A percentile compares a stretch with the other conserved stretches of the same genome.
These are phyloP conservation scores for Tetrapedia diversipes DNA, from an alignment of 2,888 invertebrate genomes.

Conservation along the genomic window DNA sequence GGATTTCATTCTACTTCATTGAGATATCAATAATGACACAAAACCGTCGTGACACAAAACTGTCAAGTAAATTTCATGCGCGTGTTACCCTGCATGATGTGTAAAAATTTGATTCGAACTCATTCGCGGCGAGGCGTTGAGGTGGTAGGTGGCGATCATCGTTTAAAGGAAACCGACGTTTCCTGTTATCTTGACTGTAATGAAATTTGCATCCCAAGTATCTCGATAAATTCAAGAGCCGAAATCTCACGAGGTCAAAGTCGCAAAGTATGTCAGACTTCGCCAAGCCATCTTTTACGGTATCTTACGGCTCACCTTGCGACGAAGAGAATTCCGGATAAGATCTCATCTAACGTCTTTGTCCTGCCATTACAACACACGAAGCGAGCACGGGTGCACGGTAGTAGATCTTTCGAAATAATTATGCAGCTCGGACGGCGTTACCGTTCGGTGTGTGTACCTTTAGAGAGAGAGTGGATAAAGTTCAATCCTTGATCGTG, in stretches of 20 bases:
- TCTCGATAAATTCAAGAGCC: constrained; percentile 16
- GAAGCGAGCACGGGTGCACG: neutral
- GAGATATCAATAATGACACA: constrained; percentile 35
- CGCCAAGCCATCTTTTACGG: constrained; percentile 59
- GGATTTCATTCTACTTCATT: neutral
- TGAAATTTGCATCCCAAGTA: constrained; percentile 18
- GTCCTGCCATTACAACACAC: neutral
- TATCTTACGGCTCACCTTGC: constrained; percentile 52
- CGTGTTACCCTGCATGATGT: constrained; percentile 27
- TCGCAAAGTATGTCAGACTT: constrained; percentile 53
- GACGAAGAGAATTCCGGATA: constrained; percentile 50
- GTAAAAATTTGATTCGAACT: constrained; percentile 34
- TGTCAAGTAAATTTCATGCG: constrained; percentile 31
- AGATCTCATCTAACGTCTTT: constrained; percentile 43
- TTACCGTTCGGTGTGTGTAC: constrained; percentile 10
- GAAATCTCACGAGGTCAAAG: constrained; percentile 38
- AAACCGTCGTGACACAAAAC: constrained; percentile 2
- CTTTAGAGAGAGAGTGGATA: constrained; percentile 46
- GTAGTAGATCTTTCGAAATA: constrained; percentile 39
- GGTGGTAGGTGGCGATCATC: no score
- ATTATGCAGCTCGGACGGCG: constrained; percentile 39
- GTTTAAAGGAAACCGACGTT: neutral
- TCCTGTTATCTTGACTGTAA: constrained; percentile 2
- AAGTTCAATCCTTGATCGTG: constrained; percentile 73
- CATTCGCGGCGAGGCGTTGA: neutral